Evolutionary conservation across 1,140 invertebrate species (phyloP), one percentile per base, ranked within the genome.

Genomic region (Saccostrea cuccullata): DNA sequence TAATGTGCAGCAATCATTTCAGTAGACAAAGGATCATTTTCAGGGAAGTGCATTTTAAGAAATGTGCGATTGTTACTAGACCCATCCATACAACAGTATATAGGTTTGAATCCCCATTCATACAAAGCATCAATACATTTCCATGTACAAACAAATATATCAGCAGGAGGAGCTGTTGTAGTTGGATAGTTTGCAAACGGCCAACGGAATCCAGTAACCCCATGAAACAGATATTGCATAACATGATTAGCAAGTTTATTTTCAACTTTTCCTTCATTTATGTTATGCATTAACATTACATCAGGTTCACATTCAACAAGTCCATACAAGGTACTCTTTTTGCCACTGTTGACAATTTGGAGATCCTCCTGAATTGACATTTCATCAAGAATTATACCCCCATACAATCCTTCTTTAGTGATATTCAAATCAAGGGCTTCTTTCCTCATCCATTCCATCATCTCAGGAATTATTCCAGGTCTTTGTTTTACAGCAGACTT

Each of bases 101-200:
- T 89, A 13, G 88, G 85, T 13, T 86, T 58, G 58, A 89, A 89
- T 2, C 82, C 82, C 73, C 82, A 87, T 73, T 85, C 67, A 73
- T 85, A 70, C 17, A 87, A 20, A 15, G 64, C 85, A 73, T 89
- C 86, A 58, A 85, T 77, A 77, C 70, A 89, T 55, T 73, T 87
- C 85, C 83, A 89, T 13, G 55, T 73, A 17, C 56, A 40, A n/a
- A 87, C 36, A 85, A 87, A 87, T 82, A 87, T 67, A 9, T 84
- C 86, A 60, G 56, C 58, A 13, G 82, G 82, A 30, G n/a, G 9
- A 36, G 85, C 58, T 64, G 70, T 82, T 12, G 55, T 15, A 40
- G 60, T 67, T 47, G 86, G 85, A 36, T 89, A 91, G 82, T 91
- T 87, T n/a, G 89, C 87, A 86, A 90, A 89, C 9, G 89, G 89